phyloP scores from a whole-genome alignment of 2,797 vertebrate species.

The Rhadinocentrus ornatus region DNA sequence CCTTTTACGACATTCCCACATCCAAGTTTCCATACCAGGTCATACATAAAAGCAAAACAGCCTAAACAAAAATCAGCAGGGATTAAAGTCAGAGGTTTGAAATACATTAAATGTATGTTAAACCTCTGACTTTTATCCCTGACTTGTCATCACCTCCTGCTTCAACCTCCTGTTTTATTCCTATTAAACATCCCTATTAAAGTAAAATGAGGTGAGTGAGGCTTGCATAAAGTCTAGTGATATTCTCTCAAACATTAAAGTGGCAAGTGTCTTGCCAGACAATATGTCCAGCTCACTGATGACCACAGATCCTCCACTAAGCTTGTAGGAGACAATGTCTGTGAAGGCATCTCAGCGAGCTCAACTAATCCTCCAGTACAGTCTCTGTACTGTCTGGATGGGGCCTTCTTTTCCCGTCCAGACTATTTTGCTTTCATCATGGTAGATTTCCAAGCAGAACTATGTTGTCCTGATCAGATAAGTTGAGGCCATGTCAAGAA shows the following conservation, averaged over 20 bases:
- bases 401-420: conserved; percentile 3
- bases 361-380: conserved; percentile 47
- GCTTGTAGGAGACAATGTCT: conserved; percentile 12
- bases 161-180: background rate
- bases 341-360: conserved; percentile 18
- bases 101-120: background rate
- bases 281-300: conserved; percentile 40
- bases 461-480: background rate
- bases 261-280: conserved; percentile 30
- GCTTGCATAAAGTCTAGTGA: conserved; percentile 50
- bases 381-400: conserved; percentile 17
- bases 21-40: background rate
- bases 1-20: background rate
- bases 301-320: conserved; percentile 29
- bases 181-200: background rate
- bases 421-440: conserved; percentile 3
- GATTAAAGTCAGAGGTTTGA: conserved; percentile 4
- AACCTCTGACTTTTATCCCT: no score
- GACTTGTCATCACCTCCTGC: background rate
- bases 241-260: conserved; percentile 58
- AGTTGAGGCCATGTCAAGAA: background rate
- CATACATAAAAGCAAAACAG: background rate
- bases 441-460: background rate
- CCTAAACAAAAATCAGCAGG: conserved; percentile 3
- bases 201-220: conserved; percentile 42